Evolutionary conservation across 2,888 invertebrate species (phyloP), one percentile per base, ranked within the genome.

Genomic region (Lasiommata megera): DNA sequence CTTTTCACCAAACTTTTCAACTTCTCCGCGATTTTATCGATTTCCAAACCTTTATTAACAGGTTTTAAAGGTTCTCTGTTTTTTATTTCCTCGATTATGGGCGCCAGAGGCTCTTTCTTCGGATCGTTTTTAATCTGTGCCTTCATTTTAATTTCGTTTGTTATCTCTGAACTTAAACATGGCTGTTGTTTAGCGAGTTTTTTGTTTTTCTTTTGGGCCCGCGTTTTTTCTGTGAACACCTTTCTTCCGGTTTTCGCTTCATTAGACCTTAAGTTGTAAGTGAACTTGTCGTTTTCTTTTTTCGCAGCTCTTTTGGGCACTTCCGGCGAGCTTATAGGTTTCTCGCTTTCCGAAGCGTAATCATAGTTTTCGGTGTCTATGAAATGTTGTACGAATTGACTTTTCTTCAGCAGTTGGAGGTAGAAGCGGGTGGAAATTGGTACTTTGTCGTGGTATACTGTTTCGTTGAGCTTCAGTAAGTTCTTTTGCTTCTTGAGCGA

Each of bases 21-120:
- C 66, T 89, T 90, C 67, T 88, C 90, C 0, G 90, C 90, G 28
- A 90, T 90, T 67, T 88, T 88, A 62, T 88, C 84, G 23, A 90
- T 90, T 63, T 86, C 88, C n/a, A 66, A 66, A 3, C 77, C 76
- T 67, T 76, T 82, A 53, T 69, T 74, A 12, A 67, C 67, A 6
- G 64, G 60, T 58, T 83, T 86, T 17, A 82, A 56, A 0, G 82
- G 78, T 37, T 87, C 84, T 14, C 84, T 72, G 48, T 67, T 82
- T 62, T 80, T 84, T 34, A 88, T 81, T 66, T 88, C 86, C 64
- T 86, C 84, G 31, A 88, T 79, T 18, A 89, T 84, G n/a, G 89
- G 88, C 46, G 83, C 87, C 60, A 88, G 66, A 0, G 87, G 82
- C 62, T 81, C 82, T 59, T 74, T 81, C 54, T 67, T 67, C 11